Conservation (phyloP, 2,888 invertebrate genomes). For the Metellina segmentata region DNA sequence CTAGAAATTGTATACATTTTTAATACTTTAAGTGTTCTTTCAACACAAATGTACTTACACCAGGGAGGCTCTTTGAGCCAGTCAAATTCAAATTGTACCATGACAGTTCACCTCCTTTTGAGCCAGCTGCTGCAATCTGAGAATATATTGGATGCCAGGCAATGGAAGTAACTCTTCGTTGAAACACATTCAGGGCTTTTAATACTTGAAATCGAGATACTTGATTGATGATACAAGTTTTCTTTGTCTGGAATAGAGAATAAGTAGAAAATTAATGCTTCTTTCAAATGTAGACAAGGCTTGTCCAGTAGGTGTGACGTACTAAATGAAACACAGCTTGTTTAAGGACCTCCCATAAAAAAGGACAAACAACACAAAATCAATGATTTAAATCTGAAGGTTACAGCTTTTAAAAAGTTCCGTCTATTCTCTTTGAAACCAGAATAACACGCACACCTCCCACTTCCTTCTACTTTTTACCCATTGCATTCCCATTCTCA, state of each 20-base stretch:
- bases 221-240: conserved; percentile 11
- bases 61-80: background rate
- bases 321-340: too few species aligned
- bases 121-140: conserved; percentile 28
- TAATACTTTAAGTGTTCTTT: too few species aligned
- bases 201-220: background rate
- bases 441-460: too few species aligned
- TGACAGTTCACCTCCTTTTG: conserved; percentile 61
- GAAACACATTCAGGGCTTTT: conserved; percentile 1
- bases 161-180: conserved; percentile 52
- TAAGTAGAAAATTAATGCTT: background rate
- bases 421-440: too few species aligned
- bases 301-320: too few species aligned
- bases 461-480: too few species aligned
- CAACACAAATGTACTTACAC: conserved; percentile 29
- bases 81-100: conserved; percentile 4
- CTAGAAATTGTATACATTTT: too few species aligned
- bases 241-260: conserved; percentile 12
- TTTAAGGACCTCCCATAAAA: too few species aligned
- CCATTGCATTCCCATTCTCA: too few species aligned
- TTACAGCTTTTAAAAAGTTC: too few species aligned
- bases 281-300: background rate
- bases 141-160: conserved; percentile 54
- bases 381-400: too few species aligned
- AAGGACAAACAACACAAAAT: too few species aligned